Percentiles rank a stretch among this genome's conserved stretches.
Conservation (phyloP, 2,888 invertebrate genomes). For the Noctua comes region DNA sequence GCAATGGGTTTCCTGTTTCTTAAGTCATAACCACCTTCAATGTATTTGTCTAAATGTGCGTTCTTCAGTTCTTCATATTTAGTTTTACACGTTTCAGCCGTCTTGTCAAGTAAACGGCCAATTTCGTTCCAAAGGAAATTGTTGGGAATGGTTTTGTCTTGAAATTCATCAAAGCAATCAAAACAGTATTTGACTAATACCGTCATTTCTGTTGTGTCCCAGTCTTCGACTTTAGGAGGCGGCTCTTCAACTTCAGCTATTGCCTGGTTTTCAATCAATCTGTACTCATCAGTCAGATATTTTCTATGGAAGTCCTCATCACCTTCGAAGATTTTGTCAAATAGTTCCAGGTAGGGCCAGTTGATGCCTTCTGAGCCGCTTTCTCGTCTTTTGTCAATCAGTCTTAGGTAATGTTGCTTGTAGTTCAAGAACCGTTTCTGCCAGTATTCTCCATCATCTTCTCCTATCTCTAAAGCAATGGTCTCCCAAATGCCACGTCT, state of each 20-base stretch:
- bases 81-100: slow-evolving; percentile 77
- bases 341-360: slow-evolving; percentile 84
- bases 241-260: slow-evolving; percentile 38
- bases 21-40: slow-evolving; percentile 76
- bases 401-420: slow-evolving; percentile 84
- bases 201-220: slow-evolving; percentile 81
- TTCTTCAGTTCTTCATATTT: slow-evolving; percentile 77
- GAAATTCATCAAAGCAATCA: slow-evolving; percentile 85
- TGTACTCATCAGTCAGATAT: slow-evolving; percentile 62
- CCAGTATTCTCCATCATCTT: slow-evolving; percentile 83
- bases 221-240: slow-evolving; percentile 62
- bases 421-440: slow-evolving; percentile 85
- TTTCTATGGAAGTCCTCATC: slow-evolving; percentile 81
- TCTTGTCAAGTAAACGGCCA: slow-evolving; percentile 81
- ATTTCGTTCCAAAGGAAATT: slow-evolving; percentile 86
- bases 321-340: slow-evolving; percentile 82
- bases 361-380: slow-evolving; percentile 71
- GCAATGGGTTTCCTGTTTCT: slow-evolving; percentile 75
- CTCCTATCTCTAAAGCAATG: slow-evolving; percentile 82
- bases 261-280: slow-evolving; percentile 34
- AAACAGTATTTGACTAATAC: slow-evolving; percentile 84
- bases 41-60: slow-evolving; percentile 76
- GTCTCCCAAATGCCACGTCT: slow-evolving; percentile 82
- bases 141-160: slow-evolving; percentile 83
- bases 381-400: slow-evolving; percentile 77